A percentile compares a stretch with the other conserved stretches of the same genome.
phyloP scores from a whole-genome alignment of 2,113 vertebrate species.

The Scortum barcoo region DNA sequence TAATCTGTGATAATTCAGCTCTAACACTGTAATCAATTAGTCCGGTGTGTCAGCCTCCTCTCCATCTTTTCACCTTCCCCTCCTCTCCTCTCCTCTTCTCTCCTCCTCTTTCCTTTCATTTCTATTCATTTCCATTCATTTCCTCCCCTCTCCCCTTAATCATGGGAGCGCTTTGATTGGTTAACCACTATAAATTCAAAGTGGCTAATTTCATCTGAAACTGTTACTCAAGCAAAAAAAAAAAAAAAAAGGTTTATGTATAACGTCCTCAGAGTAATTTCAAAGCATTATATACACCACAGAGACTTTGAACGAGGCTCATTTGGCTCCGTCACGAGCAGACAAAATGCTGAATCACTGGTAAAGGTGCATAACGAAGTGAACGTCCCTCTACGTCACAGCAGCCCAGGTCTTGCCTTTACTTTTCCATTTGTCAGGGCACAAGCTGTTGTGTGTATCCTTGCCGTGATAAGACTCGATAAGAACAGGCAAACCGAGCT shows the following conservation, averaged over 20 bases:
- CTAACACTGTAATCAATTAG: slow-evolving; percentile 37
- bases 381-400: not conserved
- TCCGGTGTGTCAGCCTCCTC: slow-evolving; percentile 4
- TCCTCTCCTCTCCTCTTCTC: not conserved
- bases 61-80: not conserved
- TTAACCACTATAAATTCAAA: not conserved
- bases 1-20: slow-evolving; percentile 41
- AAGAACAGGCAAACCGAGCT: slow-evolving; percentile 37
- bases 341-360: slow-evolving; percentile 46
- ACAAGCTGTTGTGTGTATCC: slow-evolving; percentile 39
- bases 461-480: slow-evolving; percentile 45
- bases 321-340: slow-evolving; percentile 20
- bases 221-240: not conserved
- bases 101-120: not conserved
- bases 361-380: not conserved
- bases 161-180: slow-evolving; percentile 21
- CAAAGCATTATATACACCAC: not conserved
- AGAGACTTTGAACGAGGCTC: not conserved
- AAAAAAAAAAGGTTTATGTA: no score
- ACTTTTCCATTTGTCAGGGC: slow-evolving; percentile 44
- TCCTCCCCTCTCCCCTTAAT: not conserved
- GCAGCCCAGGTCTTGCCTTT: not conserved
- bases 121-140: not conserved
- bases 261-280: not conserved
- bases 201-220: not conserved